Evolutionary conservation across 2,797 vertebrate species (phyloP).

Genomic region (Sebastes cheni): DNA sequence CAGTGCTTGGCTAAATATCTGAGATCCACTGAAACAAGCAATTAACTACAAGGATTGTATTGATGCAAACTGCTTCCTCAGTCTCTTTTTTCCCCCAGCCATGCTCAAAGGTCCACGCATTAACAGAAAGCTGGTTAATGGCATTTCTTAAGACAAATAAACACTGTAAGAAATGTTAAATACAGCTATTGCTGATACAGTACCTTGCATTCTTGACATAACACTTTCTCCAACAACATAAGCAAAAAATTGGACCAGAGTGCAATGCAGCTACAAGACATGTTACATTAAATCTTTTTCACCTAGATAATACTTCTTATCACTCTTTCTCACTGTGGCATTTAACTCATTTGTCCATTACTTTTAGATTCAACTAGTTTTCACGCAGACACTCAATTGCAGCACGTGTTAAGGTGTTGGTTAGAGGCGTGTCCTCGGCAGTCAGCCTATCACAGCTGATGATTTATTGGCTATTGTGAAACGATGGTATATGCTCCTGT

Average conservation of each 20-base stretch:
- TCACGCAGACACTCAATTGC: not conserved
- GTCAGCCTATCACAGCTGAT: no score
- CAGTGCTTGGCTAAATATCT: constrained; percentile 54
- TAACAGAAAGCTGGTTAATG: not conserved
- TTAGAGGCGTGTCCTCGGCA: not conserved
- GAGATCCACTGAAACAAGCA: constrained; percentile 56
- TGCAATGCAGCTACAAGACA: not conserved
- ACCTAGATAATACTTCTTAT: not conserved
- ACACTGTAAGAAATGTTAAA: not conserved
- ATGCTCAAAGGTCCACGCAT: not conserved
- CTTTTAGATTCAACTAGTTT: not conserved
- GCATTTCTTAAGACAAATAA: constrained; percentile 2
- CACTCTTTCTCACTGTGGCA: not conserved
- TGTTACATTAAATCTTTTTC: not conserved
- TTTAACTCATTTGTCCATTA: not conserved
- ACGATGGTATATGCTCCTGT: no score
- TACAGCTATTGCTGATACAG: not conserved
- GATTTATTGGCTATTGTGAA: not conserved
- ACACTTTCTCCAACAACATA: not conserved
- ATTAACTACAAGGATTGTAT: constrained; percentile 53
- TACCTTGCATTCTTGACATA: not conserved
- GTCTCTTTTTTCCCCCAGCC: not conserved
- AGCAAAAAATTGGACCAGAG: not conserved
- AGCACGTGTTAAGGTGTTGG: not conserved
- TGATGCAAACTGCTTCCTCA: constrained; percentile 42